Conservation (phyloP, 1,140 invertebrate species). For the Ylistrum balloti region DNA sequence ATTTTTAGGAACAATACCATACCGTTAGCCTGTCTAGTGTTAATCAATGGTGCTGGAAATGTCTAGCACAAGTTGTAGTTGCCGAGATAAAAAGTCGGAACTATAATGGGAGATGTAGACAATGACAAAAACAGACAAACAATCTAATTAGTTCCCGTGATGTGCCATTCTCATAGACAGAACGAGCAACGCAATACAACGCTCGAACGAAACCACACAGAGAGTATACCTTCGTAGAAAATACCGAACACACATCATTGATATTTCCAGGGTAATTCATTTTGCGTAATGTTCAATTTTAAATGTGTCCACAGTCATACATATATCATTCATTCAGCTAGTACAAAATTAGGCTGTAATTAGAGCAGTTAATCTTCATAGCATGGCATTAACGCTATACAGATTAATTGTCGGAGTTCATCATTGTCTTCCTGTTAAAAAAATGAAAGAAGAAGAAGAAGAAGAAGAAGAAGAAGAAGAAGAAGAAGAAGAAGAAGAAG, state of each 20-base stretch:
- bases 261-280: neutral
- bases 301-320: too few species aligned
- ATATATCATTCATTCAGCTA: too few species aligned
- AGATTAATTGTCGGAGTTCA: too few species aligned
- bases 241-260: neutral
- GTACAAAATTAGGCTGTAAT: too few species aligned
- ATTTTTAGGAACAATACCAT: neutral
- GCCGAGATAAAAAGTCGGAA: neutral
- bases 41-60: neutral
- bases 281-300: too few species aligned
- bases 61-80: slow-evolving; percentile 18
- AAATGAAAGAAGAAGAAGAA: too few species aligned
- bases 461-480: too few species aligned
- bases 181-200: neutral
- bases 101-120: slow-evolving; percentile 38
- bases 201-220: neutral
- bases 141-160: slow-evolving; percentile 34
- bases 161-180: slow-evolving; percentile 2
- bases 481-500: too few species aligned
- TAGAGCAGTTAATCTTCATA: too few species aligned
- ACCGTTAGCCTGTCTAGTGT: neutral
- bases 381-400: too few species aligned
- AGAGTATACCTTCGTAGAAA: neutral
- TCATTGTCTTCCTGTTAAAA: too few species aligned
- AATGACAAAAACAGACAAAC: slow-evolving; percentile 34